Conservation (phyloP, 2,888 invertebrate species). For the Yponomeuta evonymella region DNA sequence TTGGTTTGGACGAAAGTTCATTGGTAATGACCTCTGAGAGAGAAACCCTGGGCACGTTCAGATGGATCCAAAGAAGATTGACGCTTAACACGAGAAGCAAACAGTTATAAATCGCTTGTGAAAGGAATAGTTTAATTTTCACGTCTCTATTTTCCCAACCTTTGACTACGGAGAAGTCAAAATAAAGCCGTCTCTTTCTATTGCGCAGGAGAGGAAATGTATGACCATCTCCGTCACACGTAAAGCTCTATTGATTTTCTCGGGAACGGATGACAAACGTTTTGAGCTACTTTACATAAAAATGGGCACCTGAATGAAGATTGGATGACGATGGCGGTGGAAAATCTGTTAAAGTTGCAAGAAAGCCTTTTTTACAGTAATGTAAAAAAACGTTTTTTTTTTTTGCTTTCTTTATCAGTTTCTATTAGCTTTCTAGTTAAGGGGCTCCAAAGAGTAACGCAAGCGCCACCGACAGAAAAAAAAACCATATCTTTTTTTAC, state of each 20-base stretch:
- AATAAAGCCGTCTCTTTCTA: conserved; percentile 26
- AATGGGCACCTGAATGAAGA: conserved; percentile 30
- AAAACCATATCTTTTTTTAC: too few relatives aligned
- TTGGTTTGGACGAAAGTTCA: neutral
- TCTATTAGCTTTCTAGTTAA: too few relatives aligned
- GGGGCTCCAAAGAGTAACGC: too few relatives aligned
- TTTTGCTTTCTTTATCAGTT: too few relatives aligned
- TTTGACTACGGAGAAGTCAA: conserved; percentile 30
- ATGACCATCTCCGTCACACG: conserved; percentile 22
- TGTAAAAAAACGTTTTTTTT: too few relatives aligned
- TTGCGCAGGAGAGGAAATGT: neutral
- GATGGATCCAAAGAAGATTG: neutral
- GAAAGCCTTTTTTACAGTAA: too few relatives aligned
- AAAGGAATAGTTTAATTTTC: conserved; percentile 21
- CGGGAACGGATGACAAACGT: conserved; percentile 35
- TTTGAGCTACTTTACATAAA: conserved; percentile 45
- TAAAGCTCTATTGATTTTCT: conserved; percentile 57
- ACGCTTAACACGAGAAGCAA: conserved; percentile 7
- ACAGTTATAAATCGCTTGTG: conserved; percentile 16
- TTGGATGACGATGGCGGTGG: neutral
- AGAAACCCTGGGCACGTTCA: neutral
- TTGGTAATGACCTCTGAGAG: neutral
- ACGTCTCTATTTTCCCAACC: conserved; percentile 36
- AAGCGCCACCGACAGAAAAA: too few relatives aligned
- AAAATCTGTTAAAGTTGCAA: neutral